These are phyloP conservation scores for Scatophagus argus DNA, from an alignment of 2,113 vertebrate species.

Conservation along the genomic window DNA sequence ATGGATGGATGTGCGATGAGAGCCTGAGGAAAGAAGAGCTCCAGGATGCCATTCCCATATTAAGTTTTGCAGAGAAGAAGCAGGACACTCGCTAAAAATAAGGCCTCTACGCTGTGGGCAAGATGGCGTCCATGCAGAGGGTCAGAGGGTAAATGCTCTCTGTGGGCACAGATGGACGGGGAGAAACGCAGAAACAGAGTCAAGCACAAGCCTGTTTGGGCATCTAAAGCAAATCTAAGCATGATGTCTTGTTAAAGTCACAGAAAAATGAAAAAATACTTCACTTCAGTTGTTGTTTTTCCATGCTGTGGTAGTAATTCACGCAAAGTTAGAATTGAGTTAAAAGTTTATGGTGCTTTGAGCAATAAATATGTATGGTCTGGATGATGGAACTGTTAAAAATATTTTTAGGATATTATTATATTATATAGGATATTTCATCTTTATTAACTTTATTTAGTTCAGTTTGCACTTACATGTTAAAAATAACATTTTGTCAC, in stretches of 20 bases:
- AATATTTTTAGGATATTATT: too few species aligned
- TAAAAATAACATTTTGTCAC: not conserved
- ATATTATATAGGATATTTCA: not conserved
- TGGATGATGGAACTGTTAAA: too few species aligned
- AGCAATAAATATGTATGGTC: too few species aligned
- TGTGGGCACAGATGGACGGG: not conserved
- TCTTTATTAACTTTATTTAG: too few species aligned
- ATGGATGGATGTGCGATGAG: conserved; percentile 43
- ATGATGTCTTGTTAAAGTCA: not conserved
- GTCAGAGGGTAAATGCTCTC: conserved; percentile 15
- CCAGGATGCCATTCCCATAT: conserved; percentile 81
- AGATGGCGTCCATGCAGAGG: conserved; percentile 36
- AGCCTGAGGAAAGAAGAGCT: conserved; percentile 59
- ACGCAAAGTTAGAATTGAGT: not conserved
- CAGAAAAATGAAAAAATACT: not conserved
- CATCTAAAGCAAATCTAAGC: not conserved
- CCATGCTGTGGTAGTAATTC: not conserved
- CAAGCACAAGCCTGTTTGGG: not conserved
- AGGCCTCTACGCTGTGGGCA: conserved; percentile 46
- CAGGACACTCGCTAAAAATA: conserved; percentile 82
- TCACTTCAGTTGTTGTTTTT: not conserved
- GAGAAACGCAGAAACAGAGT: not conserved
- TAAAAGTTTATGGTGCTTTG: too few species aligned
- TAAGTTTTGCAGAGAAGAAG: conserved; percentile 77
- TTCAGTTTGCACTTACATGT: not conserved